Conservation (phyloP, 2,888 invertebrate species). For the Molorchus minor region DNA sequence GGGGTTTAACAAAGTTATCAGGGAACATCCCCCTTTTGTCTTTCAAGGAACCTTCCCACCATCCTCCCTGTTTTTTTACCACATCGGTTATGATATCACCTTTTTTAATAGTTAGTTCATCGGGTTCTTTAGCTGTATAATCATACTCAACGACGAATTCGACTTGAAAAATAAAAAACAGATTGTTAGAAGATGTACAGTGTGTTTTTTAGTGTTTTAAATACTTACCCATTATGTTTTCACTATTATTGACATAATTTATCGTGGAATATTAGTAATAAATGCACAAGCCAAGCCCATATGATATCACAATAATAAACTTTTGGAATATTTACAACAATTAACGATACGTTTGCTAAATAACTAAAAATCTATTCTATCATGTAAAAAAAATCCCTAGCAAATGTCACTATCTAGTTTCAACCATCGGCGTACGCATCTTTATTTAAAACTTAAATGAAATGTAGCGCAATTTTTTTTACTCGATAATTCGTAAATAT, state of each 20-base stretch:
- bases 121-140: conserved; percentile 84
- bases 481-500: too few species aligned
- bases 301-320: conserved; percentile 25
- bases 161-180: conserved; percentile 62
- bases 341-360: conserved; percentile 15
- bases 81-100: conserved; percentile 87
- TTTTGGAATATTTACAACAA: conserved; percentile 13
- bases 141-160: conserved; percentile 89
- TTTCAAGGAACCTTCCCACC: conserved; percentile 89
- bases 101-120: conserved; percentile 83
- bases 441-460: too few species aligned
- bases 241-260: conserved; percentile 32
- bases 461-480: too few species aligned
- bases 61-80: conserved; percentile 80
- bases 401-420: conserved; percentile 11
- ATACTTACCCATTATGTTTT: conserved; percentile 39
- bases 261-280: conserved; percentile 18
- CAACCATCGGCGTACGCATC: background rate
- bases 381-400: conserved; percentile 10
- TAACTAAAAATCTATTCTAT: background rate
- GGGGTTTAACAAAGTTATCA: conserved; percentile 86
- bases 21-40: conserved; percentile 91
- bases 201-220: background rate
- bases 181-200: conserved; percentile 5
- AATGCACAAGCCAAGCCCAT: conserved; percentile 34